These are phyloP conservation scores for Chrysemys picta DNA, from an alignment of 2,113 vertebrate species.

Conservation along the genomic window DNA sequence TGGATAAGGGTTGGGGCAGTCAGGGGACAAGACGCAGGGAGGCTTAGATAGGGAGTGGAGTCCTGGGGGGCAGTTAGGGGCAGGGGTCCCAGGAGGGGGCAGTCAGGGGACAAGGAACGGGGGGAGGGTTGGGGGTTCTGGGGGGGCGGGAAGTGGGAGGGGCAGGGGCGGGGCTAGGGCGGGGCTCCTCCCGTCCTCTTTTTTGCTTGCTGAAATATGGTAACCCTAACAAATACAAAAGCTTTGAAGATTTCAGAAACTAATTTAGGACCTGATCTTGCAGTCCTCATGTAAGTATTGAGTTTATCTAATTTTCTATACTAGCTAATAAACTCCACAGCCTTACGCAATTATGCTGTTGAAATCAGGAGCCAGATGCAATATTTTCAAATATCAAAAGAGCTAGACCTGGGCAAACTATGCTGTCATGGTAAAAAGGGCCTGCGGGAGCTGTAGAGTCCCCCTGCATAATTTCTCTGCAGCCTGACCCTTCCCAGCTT, in stretches of 20 bases:
- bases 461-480: background rate
- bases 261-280: background rate
- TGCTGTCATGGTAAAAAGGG: background rate
- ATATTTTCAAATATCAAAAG: background rate
- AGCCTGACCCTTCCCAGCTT: background rate
- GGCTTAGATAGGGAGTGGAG: too few relatives aligned
- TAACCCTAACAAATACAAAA: constrained; percentile 5
- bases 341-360: background rate
- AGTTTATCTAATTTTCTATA: background rate
- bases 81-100: too few relatives aligned
- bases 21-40: too few relatives aligned
- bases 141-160: too few relatives aligned
- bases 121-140: too few relatives aligned
- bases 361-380: background rate
- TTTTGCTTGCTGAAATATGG: too few relatives aligned
- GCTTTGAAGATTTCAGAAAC: constrained; percentile 19
- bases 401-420: background rate
- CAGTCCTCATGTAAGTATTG: background rate
- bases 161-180: too few relatives aligned
- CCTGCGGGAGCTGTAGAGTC: background rate
- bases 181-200: too few relatives aligned
- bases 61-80: too few relatives aligned
- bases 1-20: too few relatives aligned
- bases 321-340: background rate
- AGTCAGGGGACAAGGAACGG: too few relatives aligned